phyloP scores from a whole-genome alignment of 2,113 vertebrate species.

The Malaclemys terrapin region DNA sequence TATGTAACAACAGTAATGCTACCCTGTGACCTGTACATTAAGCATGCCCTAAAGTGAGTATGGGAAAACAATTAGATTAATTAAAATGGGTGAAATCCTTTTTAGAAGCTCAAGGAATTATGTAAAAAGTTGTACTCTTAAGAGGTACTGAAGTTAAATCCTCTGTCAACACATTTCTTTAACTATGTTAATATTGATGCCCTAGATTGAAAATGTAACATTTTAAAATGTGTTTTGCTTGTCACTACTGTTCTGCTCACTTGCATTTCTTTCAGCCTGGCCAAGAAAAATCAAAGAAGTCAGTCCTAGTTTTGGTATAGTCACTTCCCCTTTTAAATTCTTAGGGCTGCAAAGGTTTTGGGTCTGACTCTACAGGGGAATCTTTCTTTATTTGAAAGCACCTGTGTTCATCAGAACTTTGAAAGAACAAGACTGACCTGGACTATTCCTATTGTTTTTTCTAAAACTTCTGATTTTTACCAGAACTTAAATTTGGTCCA shows the following conservation, averaged over 20 bases:
- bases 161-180: background rate
- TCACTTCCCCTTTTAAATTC: accelerated
- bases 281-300: background rate
- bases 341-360: accelerated
- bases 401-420: background rate
- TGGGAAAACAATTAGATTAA: background rate
- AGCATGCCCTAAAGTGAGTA: background rate
- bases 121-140: background rate
- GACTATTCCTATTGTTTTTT: background rate
- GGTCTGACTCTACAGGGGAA: accelerated
- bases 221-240: background rate
- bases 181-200: background rate
- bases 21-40: background rate
- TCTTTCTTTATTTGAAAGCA: background rate
- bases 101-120: background rate
- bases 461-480: background rate
- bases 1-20: background rate
- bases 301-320: background rate
- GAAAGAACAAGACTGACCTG: accelerated
- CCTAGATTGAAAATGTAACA: background rate
- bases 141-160: background rate
- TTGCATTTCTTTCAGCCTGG: background rate
- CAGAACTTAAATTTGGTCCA: background rate
- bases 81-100: background rate
- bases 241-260: background rate